phyloP scores from a whole-genome alignment of 2,113 vertebrate genomes.

The Formicarius rufipectus region DNA sequence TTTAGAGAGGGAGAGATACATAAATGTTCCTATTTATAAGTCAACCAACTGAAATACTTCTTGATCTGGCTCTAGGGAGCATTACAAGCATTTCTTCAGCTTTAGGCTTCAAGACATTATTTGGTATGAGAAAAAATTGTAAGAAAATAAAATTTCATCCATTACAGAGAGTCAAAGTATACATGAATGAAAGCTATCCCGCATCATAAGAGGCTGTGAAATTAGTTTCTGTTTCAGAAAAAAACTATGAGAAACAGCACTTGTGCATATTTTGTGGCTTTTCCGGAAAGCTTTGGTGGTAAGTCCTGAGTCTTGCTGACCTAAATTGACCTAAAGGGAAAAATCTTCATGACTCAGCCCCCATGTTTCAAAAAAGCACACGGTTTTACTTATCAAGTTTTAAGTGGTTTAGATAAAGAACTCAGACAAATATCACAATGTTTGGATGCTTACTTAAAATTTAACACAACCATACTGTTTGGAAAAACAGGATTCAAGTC shows the following conservation, averaged over 20 bases:
- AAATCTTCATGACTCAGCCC: not conserved
- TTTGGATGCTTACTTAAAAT: not conserved
- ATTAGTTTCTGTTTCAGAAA: not conserved
- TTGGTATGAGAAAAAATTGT: not conserved
- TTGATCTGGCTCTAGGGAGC: not conserved
- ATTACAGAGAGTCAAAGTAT: not conserved
- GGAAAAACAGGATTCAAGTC: not conserved
- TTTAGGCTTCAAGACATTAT: not conserved
- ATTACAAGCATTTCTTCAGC: not conserved
- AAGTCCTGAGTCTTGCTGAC: not conserved
- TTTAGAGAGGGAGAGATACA: not conserved
- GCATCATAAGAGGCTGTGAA: not conserved
- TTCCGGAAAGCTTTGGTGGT: not conserved
- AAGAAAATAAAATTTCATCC: not conserved
- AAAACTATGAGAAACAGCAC: not conserved
- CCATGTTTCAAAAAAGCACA: not conserved
- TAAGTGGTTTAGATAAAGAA: not conserved
- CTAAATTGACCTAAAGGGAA: not conserved
- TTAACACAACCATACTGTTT: not conserved
- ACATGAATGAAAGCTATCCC: not conserved
- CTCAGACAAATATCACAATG: not conserved
- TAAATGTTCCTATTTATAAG: not conserved
- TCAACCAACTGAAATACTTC: not conserved
- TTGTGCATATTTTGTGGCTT: not conserved
- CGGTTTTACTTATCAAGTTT: not conserved